phyloP scores from a whole-genome alignment of 2,888 invertebrate species.

The Imbricaverruca yamaguchii region DNA sequence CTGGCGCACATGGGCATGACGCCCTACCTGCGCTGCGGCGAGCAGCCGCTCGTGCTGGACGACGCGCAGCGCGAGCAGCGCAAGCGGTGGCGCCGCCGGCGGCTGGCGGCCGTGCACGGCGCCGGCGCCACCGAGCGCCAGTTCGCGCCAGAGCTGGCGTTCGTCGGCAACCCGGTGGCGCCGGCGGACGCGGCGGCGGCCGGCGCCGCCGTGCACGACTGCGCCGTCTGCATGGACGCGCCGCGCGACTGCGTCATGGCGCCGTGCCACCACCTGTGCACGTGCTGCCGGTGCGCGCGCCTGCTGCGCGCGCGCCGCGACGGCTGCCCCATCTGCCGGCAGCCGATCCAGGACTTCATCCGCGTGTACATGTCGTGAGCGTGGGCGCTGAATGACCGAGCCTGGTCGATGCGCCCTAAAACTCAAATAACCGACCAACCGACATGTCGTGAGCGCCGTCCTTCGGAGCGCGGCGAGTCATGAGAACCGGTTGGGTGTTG shows the following conservation, averaged over 20 bases:
- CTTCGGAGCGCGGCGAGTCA: too few species aligned
- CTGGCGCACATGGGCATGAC: conserved; percentile 45
- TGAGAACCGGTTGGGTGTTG: too few species aligned
- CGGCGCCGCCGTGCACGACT: neutral
- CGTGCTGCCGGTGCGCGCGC: conserved; percentile 21
- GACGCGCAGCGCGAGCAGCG: conserved; percentile 43
- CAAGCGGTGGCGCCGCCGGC: neutral
- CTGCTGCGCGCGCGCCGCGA: neutral
- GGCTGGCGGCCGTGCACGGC: neutral
- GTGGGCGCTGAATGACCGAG: too few species aligned
- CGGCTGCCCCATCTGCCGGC: conserved; percentile 13
- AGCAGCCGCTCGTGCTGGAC: conserved; percentile 42
- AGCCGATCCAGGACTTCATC: conserved; percentile 7
- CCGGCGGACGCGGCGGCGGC: neutral
- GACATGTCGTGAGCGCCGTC: neutral
- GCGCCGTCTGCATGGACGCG: conserved; percentile 13
- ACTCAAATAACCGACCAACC: too few species aligned
- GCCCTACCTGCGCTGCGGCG: conserved; percentile 44
- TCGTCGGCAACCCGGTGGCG: conserved; percentile 11
- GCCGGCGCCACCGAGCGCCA: neutral
- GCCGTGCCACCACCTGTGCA: conserved; percentile 4
- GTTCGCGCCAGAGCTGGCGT: neutral
- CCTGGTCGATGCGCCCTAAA: too few species aligned
- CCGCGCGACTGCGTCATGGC: conserved; percentile 7
- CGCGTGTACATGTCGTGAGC: conserved; percentile 1